These are phyloP conservation scores for Teleiodes luculella DNA, from an alignment of 2,888 invertebrate species.

Conservation along the genomic window DNA sequence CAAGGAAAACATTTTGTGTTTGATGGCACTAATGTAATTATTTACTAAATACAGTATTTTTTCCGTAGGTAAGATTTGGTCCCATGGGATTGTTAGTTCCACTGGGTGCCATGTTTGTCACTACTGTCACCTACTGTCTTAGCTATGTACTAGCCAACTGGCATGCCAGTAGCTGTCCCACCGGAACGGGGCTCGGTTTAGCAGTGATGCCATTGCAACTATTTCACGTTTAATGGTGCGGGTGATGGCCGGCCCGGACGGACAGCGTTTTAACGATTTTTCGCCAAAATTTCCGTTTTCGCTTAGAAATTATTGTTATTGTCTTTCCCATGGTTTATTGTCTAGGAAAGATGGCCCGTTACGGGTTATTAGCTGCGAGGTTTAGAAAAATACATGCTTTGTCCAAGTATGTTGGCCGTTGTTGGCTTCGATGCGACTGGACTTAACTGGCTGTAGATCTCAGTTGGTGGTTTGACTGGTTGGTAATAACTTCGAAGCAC, in stretches of 20 bases:
- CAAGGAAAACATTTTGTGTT: no score
- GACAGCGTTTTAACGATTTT: conserved; percentile 53
- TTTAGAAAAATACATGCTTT: not conserved
- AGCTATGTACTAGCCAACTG: not conserved
- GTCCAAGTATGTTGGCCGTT: no score
- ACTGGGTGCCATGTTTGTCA: no score
- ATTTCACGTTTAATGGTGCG: conserved; percentile 74
- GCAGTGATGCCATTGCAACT: conserved; percentile 38
- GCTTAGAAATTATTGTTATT: conserved; percentile 61
- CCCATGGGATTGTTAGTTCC: no score
- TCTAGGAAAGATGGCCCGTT: conserved; percentile 4
- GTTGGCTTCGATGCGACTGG: no score
- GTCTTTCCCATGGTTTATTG: conserved; percentile 35
- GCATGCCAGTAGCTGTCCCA: not conserved
- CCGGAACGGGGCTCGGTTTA: not conserved
- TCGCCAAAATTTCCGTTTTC: conserved; percentile 61
- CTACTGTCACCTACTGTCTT: no score
- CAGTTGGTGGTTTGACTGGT: no score
- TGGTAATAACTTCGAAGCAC: no score
- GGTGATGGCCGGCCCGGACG: conserved; percentile 39
- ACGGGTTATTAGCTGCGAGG: conserved; percentile 21
- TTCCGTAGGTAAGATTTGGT: no score
- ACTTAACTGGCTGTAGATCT: no score
- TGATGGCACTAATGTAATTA: no score
- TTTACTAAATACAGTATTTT: no score